Conservation (phyloP, 2,797 vertebrate genomes). For the Arrhamphus sclerolepis region DNA sequence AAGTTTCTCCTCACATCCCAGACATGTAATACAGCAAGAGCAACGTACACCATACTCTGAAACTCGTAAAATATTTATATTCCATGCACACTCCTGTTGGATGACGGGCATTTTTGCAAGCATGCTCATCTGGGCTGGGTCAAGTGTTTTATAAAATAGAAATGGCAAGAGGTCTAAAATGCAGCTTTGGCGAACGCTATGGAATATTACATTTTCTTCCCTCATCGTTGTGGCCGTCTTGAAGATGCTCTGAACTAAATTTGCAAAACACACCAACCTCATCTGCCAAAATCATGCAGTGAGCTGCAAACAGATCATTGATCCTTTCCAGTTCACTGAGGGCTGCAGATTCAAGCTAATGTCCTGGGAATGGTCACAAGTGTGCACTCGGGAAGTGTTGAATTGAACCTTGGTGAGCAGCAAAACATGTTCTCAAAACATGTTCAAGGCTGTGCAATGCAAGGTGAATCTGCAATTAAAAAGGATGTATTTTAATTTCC, state of each 20-base stretch:
- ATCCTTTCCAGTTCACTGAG: not conserved
- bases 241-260: constrained; percentile 22
- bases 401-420: constrained; percentile 4
- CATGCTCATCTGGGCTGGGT: constrained; percentile 20
- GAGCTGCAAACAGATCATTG: constrained; percentile 7
- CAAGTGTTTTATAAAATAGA: constrained; percentile 28
- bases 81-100: constrained; percentile 16
- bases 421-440: constrained; percentile 2
- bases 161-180: not conserved
- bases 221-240: constrained; percentile 8
- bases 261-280: constrained; percentile 15
- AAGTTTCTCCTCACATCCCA: constrained; percentile 34
- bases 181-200: constrained; percentile 12
- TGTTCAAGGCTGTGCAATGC: not conserved
- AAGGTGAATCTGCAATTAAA: constrained; percentile 8
- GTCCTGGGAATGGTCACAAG: constrained; percentile 1
- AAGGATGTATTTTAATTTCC: constrained; percentile 6
- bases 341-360: constrained; percentile 22
- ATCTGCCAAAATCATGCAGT: constrained; percentile 20
- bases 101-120: constrained; percentile 21
- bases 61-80: constrained; percentile 42
- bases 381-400: constrained; percentile 9
- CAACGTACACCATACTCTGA: constrained; percentile 14
- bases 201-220: constrained; percentile 21
- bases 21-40: constrained; percentile 16